phyloP scores from a whole-genome alignment of 2,797 vertebrate genomes.

The Peromyscus nudipes region DNA sequence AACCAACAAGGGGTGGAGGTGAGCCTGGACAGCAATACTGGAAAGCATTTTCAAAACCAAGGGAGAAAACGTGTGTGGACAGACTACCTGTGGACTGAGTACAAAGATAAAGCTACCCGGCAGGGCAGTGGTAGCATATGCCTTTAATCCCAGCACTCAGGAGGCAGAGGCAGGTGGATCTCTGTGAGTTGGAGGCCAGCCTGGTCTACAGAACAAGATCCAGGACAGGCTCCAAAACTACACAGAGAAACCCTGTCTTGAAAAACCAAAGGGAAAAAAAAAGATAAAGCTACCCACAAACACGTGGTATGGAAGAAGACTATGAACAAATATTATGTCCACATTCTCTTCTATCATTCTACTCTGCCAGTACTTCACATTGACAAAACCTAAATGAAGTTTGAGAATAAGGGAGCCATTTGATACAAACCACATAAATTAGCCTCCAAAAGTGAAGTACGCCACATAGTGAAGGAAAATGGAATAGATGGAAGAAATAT shows the following conservation, averaged over 20 bases:
- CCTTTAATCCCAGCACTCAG: too few species aligned
- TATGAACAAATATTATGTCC: neutral
- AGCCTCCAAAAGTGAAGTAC: neutral
- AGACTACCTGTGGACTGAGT: neutral
- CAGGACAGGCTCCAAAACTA: too few species aligned
- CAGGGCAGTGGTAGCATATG: rapidly evolving
- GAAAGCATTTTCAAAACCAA: neutral
- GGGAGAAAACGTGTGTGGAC: neutral
- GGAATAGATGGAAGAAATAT: neutral
- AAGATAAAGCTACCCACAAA: neutral
- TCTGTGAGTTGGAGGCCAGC: too few species aligned
- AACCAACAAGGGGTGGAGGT: neutral
- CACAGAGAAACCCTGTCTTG: too few species aligned
- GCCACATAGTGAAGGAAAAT: neutral
- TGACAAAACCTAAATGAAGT: neutral
- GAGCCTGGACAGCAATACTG: neutral
- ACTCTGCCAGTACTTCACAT: neutral
- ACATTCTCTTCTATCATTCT: neutral
- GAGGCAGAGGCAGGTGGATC: too few species aligned
- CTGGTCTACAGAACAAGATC: too few species aligned
- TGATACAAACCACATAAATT: neutral
- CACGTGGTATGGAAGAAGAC: neutral
- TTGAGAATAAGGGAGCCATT: neutral
- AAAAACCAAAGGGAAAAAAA: too few species aligned
- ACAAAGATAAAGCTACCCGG: neutral